Base-by-base conservation (phyloP, 2,888 invertebrate genomes). In the Philereme vetulata region DNA sequence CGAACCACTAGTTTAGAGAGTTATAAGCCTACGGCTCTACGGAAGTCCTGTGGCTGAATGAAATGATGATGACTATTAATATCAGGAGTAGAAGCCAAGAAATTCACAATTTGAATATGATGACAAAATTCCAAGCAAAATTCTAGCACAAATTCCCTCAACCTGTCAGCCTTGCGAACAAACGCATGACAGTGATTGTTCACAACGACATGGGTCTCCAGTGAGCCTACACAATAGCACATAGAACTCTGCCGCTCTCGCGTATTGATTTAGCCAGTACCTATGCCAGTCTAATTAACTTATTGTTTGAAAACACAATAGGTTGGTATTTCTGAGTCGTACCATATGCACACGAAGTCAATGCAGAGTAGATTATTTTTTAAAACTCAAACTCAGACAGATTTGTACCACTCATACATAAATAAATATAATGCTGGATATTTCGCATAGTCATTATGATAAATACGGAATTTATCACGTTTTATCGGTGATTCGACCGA, bases 111-210 rank as follows among this genome's bases (percentile, higher is more conserved):
- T 7, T 4, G 10, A 44, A 21, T 1, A 44, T 21, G 9, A 4
- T 35, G 35, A 35, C 47, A 35, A 35, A 10, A 48, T 35, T n/a
- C 4, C 32, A 2, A 21, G 21, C 21, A 35, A 10, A 48, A 48
- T 35, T 21, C 7, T 21, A 44, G 21, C 21, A n/a, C 44, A 35
- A 48, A 48, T 10, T 35, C 35, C 10, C 9, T 0, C 35, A n/a
- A 34, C 46, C 35, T 10, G 52, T 36, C 52, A 52, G 52, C 45
- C 36, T 42, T 51, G 42, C 42, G 34, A 10, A 45, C 38, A 38
- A 46, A 21, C 9, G n/a, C 7, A 10, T 35, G 45, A 52, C 52
- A 46, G 45, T 36, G 45, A 52, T 52, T 38, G 52, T 46, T 21
- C 32, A 44, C 44, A 33, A 10, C 45, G 52, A 46, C 38, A 52